Percentiles rank a stretch among this genome's conserved stretches.
Conservation (phyloP, 2,797 vertebrate species). For the Manis crassicaudata region DNA sequence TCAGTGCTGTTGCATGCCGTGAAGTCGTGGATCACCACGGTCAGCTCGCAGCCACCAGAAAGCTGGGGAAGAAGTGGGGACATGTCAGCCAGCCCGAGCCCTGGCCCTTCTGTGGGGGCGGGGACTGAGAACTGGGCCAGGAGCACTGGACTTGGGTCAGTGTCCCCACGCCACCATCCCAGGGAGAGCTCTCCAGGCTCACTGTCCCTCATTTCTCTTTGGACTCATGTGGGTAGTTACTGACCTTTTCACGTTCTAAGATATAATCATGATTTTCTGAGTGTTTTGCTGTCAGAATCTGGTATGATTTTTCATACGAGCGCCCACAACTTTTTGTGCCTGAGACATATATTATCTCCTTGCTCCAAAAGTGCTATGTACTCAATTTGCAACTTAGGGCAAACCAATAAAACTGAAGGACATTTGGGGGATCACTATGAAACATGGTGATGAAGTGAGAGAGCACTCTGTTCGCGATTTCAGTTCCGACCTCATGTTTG, state of each 20-base stretch:
- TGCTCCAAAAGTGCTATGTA: neutral
- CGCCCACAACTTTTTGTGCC: neutral
- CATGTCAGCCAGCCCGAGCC: neutral
- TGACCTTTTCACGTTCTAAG: fast-evolving
- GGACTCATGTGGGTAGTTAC: fast-evolving
- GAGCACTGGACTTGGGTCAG: neutral
- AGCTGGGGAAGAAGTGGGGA: conserved; percentile 86
- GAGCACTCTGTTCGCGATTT: neutral
- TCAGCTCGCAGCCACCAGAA: conserved; percentile 98
- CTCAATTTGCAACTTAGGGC: neutral
- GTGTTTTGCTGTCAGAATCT: neutral
- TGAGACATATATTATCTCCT: neutral
- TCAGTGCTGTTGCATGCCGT: conserved; percentile 97
- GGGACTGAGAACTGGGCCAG: neutral
- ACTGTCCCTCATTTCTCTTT: fast-evolving
- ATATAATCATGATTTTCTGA: neutral
- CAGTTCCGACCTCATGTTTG: fast-evolving
- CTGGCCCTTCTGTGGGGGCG: fast-evolving
- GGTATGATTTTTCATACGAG: neutral
- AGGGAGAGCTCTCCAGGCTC: fast-evolving
- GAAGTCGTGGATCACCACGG: conserved; percentile 98
- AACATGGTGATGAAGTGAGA: fast-evolving
- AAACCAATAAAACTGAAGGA: neutral
- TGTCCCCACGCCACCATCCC: neutral
- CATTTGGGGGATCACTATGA: neutral